A percentile compares a stretch with the other conserved stretches of the same genome.
These are phyloP conservation scores for Syngnathus acus DNA, from an alignment of 2,797 vertebrate species.

Conservation along the genomic window DNA sequence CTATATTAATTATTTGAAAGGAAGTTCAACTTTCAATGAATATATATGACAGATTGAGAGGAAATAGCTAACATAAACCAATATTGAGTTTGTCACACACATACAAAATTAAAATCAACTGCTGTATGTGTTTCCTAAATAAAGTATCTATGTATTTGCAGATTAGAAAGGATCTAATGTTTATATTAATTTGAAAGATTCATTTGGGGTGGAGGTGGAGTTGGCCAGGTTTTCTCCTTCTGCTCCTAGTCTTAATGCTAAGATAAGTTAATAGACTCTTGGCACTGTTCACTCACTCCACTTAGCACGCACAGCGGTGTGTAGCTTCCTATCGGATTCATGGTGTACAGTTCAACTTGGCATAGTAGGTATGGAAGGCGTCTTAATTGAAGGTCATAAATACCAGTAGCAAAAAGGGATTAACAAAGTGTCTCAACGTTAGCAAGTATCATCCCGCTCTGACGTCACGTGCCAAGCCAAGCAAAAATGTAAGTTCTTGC, in stretches of 20 bases:
- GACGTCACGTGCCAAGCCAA: not conserved
- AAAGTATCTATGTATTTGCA: not conserved
- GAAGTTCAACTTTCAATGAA: conserved; percentile 1
- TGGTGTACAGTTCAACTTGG: not conserved
- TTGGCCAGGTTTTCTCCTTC: not conserved
- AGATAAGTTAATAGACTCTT: conserved; percentile 1
- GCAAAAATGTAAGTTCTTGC: not conserved
- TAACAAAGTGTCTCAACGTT: conserved; percentile 1
- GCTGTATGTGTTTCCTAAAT: not conserved
- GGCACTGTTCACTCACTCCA: not conserved
- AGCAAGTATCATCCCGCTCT: not conserved
- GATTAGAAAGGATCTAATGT: not conserved
- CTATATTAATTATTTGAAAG: not conserved
- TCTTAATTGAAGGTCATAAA: not conserved
- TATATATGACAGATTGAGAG: not conserved
- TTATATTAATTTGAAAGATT: not conserved
- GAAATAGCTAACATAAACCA: not conserved
- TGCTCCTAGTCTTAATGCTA: conserved; percentile 3
- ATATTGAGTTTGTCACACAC: not conserved
- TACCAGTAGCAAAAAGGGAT: not conserved
- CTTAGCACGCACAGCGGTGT: not conserved
- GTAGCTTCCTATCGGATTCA: not conserved
- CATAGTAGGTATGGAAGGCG: not conserved
- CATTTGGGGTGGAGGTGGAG: not conserved
- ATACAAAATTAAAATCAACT: not conserved